Base-by-base conservation (phyloP, 2,113 vertebrate genomes). In the Lagopus leucura region DNA sequence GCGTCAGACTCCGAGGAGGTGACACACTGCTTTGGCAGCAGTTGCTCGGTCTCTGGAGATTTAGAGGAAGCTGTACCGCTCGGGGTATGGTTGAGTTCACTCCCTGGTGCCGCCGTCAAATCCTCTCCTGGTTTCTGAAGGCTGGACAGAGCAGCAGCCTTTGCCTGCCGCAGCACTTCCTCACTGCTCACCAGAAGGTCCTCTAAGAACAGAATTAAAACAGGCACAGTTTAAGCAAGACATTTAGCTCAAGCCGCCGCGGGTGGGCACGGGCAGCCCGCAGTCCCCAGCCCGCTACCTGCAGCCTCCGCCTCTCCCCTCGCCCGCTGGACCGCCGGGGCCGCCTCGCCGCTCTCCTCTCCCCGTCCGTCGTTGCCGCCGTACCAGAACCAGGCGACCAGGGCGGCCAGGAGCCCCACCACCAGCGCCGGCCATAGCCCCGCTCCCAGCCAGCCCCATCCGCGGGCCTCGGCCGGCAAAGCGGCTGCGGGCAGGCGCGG, bases 311-410 rank as follows among this genome's bases (percentile, higher is more conserved):
- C 15, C 42, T 54, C 36, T 25, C 13, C 34, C 22, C 52, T 6
- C 8, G 12, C 22, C 48, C 2, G 34, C 18, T 48, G 71, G 40
- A 32, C 5, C 4, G 40, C 24, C 60, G 17, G 16, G 60, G 40
- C n/a, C n/a, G 13, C 47, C 25, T n/a, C 82, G 18, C 55, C 47
- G 9, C 61, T 9, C 42, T 71, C 66, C 45, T 36, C 40, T 24
- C 11, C 36, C 4, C n/a, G 19, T 25, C 73, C 82, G 40, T 87
- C 94, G 1, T 36, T 4, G 10, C 79, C 4, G 8, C 94, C 93
- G 84, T 94, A 96, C 95, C 97, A 97, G 24, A 97, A 7, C 97
- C 97, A 97, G 63, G 95, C 94, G 71, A 97, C 8, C 4, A 97
- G 24, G 4, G 96, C 95, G 20, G 92, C 94, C 50, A 96, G 72